These are phyloP conservation scores for Nemotelus pantherinus DNA, from an alignment of 2,888 invertebrate genomes.

Conservation along the genomic window DNA sequence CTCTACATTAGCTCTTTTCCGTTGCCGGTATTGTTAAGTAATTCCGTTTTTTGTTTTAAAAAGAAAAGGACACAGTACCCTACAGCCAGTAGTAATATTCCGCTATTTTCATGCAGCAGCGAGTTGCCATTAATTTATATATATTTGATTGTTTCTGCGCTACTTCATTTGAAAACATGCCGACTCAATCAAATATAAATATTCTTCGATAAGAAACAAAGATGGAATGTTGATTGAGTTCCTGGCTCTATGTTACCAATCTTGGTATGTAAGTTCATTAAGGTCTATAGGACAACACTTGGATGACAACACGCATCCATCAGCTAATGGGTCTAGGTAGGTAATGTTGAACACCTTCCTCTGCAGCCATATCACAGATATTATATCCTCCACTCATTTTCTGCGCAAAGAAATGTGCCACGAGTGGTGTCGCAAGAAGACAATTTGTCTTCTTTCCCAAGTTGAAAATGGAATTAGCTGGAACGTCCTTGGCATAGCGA, in stretches of 20 bases:
- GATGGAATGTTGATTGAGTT: too few relatives aligned
- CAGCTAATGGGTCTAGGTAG: too few relatives aligned
- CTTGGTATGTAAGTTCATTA: too few relatives aligned
- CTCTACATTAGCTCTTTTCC: conserved; percentile 47
- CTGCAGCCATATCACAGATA: too few relatives aligned
- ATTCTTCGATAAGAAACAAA: too few relatives aligned
- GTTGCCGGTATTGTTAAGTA: conserved; percentile 43
- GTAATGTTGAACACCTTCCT: too few relatives aligned
- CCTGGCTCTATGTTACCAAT: too few relatives aligned
- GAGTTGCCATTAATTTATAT: not conserved
- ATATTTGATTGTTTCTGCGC: not conserved
- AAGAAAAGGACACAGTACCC: conserved; percentile 4
- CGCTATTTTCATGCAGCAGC: conserved; percentile 15
- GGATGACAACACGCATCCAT: too few relatives aligned
- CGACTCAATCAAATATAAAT: too few relatives aligned
- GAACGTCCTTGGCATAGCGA: conserved; percentile 16
- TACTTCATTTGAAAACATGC: too few relatives aligned
- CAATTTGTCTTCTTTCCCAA: conserved; percentile 39
- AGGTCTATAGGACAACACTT: too few relatives aligned
- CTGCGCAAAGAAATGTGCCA: conserved; percentile 10
- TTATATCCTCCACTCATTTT: not conserved
- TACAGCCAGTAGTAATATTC: conserved; percentile 22
- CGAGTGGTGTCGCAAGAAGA: conserved; percentile 34
- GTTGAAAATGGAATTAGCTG: conserved; percentile 34
- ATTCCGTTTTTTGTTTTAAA: conserved; percentile 29